Percentiles rank a stretch among this genome's conserved stretches.
phyloP scores from a whole-genome alignment of 2,113 vertebrate genomes.

The Perca schrenkii region DNA sequence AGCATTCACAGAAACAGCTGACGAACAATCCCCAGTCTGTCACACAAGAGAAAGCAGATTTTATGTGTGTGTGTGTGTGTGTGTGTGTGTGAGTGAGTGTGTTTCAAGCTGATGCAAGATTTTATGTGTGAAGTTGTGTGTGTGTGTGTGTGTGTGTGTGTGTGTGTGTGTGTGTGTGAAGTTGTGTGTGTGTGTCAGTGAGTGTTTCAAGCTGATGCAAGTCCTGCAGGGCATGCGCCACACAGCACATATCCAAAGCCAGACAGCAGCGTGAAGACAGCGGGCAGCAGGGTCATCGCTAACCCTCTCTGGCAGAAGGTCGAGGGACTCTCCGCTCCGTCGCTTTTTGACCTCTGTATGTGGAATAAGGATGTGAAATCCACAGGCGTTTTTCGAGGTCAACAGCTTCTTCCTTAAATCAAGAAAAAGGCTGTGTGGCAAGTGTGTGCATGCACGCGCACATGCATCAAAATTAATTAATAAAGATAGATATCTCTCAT shows the following conservation, averaged over 20 bases:
- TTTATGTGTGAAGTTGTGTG: not conserved
- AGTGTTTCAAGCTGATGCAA: slow-evolving; percentile 27
- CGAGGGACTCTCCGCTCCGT: slow-evolving; percentile 11
- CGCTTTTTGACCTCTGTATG: slow-evolving; percentile 36
- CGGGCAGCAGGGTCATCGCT: slow-evolving; percentile 23
- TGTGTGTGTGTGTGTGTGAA: not conserved
- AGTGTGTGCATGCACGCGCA: not conserved
- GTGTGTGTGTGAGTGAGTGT: not conserved
- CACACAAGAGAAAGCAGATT: slow-evolving; percentile 26
- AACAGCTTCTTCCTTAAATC: slow-evolving; percentile 24
- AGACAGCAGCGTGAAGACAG: slow-evolving; percentile 34
- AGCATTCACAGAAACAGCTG: slow-evolving; percentile 42
- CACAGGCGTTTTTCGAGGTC: slow-evolving; percentile 25
- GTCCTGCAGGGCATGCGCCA: slow-evolving; percentile 15
- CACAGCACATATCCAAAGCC: not conserved
- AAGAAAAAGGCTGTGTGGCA: not conserved
- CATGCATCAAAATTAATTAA: not conserved
- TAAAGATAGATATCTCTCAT: not conserved
- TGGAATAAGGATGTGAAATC: slow-evolving; percentile 51
- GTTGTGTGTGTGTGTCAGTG: not conserved
- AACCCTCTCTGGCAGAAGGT: slow-evolving; percentile 57
- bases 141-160: too few species aligned
- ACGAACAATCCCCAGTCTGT: slow-evolving; percentile 32
- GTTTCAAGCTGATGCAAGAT: slow-evolving; percentile 21
- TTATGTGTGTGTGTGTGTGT: not conserved